Evolutionary conservation across 2,113 vertebrate species (phyloP).

Genomic region (Anoura caudifer): DNA sequence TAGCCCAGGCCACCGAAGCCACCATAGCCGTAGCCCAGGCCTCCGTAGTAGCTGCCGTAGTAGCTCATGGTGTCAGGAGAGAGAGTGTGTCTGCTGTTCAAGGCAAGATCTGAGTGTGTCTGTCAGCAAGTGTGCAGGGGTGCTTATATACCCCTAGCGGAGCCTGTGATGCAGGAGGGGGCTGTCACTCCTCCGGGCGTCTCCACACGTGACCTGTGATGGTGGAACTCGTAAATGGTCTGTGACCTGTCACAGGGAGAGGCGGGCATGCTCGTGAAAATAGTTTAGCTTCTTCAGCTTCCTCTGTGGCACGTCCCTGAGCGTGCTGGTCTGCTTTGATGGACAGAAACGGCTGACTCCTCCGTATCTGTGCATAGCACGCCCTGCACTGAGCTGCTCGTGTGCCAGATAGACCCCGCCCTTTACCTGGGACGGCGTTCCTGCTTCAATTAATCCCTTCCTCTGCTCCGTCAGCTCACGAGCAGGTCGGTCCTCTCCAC

Average conservation of each 20-base stretch:
- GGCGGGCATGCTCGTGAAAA: background rate
- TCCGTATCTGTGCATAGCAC: background rate
- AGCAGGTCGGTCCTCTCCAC: too few relatives aligned
- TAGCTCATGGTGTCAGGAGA: background rate
- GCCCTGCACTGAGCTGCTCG: background rate
- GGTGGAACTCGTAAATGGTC: background rate
- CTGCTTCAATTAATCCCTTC: too few relatives aligned
- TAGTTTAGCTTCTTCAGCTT: background rate
- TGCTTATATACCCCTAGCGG: background rate
- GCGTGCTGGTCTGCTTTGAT: background rate
- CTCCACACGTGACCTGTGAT: background rate
- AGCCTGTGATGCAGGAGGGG: background rate
- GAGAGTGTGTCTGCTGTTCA: background rate
- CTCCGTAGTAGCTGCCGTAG: background rate
- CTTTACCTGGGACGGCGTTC: background rate
- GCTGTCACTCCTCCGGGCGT: background rate
- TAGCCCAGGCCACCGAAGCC: background rate
- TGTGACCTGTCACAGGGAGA: background rate
- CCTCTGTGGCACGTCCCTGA: background rate
- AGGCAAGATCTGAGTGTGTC: background rate
- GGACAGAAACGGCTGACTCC: background rate
- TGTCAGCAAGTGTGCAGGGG: rapidly evolving
- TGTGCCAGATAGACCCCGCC: background rate
- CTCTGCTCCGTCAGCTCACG: too few relatives aligned
- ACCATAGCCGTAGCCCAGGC: background rate